Base-by-base conservation (phyloP, 1,140 invertebrate genomes). In the Papilio aristodemus region DNA sequence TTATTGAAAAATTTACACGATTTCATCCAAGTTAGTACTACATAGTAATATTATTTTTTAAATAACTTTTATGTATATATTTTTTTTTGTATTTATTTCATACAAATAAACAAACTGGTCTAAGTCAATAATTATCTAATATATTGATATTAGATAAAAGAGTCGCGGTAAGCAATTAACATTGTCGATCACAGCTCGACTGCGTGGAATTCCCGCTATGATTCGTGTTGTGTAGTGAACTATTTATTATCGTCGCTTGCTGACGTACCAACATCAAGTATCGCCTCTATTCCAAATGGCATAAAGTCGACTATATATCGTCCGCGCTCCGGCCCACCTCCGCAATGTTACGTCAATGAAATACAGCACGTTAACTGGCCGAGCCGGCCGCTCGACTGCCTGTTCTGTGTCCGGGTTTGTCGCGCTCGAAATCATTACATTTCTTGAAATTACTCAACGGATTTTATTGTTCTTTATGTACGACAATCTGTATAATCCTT, bases 121-220 rank as follows among this genome's bases (percentile, higher is more conserved):
- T 63, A 6, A 46, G 68, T 73, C 72, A 76, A 66, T 43, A 46
- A 70, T 74, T 70, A 74, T 74, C 62, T 41, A 66, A 70, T 70
- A 43, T 78, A 77, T 77, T 74, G 71, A 83, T 79, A 78, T 80
- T 84, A 84, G 78, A 84, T 85, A 81, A 87, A 75, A 85, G 81
- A 73, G 78, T 84, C 75, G 75, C 75, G 75, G 77, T 78, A 82
- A 87, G 74, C 79, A 89, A 89, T 91, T 87, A 91, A 84, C 83
- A 80, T 78, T 74, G 75, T 79, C 83, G 84, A 91, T 91, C 89
- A 91, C 87, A 86, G 81, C 75, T 74, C 85, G 83, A 78, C 83
- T 84, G 87, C 89, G 85, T 90, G 89, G 85, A 90, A 88, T 91
- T 86, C 81, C 89, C 86, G 87, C 85, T 87, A 88, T 81, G 75